Percentiles rank a stretch among this genome's conserved stretches.
Evolutionary conservation across 2,797 vertebrate species (phyloP).

Genomic region (Tinamus major): DNA sequence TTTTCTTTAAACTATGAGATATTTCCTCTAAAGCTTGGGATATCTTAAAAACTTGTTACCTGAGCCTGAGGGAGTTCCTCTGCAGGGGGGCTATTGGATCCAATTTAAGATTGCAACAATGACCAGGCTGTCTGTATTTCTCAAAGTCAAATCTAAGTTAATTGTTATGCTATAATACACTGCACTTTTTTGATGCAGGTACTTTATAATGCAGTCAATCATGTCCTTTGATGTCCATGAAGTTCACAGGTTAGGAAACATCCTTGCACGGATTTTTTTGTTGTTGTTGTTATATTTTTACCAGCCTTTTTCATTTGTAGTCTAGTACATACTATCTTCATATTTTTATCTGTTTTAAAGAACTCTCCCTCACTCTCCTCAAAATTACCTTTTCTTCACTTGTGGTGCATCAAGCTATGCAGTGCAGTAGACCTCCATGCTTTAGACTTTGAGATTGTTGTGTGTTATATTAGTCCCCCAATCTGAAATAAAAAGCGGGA

Average conservation of each 20-base stretch:
- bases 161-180: neutral
- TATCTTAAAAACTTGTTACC: neutral
- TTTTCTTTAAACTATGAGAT: neutral
- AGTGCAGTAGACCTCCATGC: neutral
- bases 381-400: neutral
- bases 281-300: neutral
- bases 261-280: neutral
- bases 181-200: neutral
- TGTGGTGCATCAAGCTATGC: neutral
- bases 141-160: neutral
- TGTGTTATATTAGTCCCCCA: neutral
- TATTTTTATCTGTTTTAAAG: neutral
- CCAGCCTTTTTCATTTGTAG: neutral
- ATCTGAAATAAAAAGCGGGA: neutral
- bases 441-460: neutral
- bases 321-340: neutral
- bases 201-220: neutral
- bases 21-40: neutral
- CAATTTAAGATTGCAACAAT: neutral
- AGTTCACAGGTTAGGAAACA: neutral
- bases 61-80: neutral
- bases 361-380: neutral
- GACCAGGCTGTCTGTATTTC: neutral
- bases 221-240: neutral
- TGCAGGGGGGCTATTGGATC: neutral